Evolutionary conservation across 2,888 invertebrate species (phyloP), one percentile per base, ranked within the genome.

Genomic region (Tetragnatha montana): DNA sequence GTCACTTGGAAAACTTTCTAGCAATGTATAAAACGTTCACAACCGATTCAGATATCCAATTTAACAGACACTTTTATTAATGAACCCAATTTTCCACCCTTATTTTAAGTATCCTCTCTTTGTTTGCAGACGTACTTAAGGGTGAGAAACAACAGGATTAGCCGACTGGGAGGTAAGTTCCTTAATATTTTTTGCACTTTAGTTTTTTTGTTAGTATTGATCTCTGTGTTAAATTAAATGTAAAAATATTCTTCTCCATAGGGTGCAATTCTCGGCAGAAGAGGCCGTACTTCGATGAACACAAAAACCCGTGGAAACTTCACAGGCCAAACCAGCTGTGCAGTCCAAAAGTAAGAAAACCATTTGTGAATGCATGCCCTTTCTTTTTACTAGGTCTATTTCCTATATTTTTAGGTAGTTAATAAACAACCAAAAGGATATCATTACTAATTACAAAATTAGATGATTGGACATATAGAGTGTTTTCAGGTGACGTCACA

Each of bases 101-200:
- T 35, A 35, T 47, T 75, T 47, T 35, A 47, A 75, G 0, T 35
- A 47, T 35, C 8, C 49, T 14, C 4, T 70, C 70, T 68, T 75
- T 14, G 84, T 19, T 91, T 88, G n/a, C 85, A 91, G 91, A 91
- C 91, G 51, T 91, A 91, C 69, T 70, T 88, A 21, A 51, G 91
- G 70, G 91, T 91, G 8, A 88, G 86, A 86, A 88, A 88, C 8
- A 91, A 91, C 21, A 81, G 91, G 70, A 86, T 91, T 12, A 88
- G 75, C 49, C 76, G 91, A 69, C 50, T 91, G 75, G 91, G 88
- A 86, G 91, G 91, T 91, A 85, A 50, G 81, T 76, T 35, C 35
- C 35, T 35, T 35, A 35, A 51, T n/a, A n/a, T n/a, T 3, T 17
- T 8, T 12, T 35, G 0, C 2, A 22, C 14, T 35, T 68, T 60